Percentiles rank a stretch among this genome's conserved stretches.
Evolutionary conservation across 2,888 invertebrate species (phyloP).

Genomic region (Acleris literana): DNA sequence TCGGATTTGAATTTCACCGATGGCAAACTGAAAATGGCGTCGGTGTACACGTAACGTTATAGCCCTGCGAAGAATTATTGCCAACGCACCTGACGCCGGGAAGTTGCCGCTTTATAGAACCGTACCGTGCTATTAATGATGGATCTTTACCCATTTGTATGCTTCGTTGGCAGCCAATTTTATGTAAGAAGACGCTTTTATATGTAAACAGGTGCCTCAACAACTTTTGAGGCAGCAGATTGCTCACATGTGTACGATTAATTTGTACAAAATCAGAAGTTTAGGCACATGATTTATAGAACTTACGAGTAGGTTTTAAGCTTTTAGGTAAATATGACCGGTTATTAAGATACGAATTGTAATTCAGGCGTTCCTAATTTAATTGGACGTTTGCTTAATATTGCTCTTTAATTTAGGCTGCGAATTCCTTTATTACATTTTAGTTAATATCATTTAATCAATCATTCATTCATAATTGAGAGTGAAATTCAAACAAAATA

Average conservation of each 20-base stretch:
- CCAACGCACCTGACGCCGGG: conserved; percentile 54
- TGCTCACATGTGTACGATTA: neutral
- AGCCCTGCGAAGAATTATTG: conserved; percentile 55
- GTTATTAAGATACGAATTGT: too few relatives aligned
- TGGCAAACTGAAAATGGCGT: conserved; percentile 38
- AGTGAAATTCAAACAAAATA: too few relatives aligned
- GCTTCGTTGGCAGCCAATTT: conserved; percentile 24
- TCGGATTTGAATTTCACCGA: conserved; percentile 1
- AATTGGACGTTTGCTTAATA: too few relatives aligned
- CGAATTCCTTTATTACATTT: too few relatives aligned
- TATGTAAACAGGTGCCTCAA: conserved; percentile 9
- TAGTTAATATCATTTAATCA: too few relatives aligned
- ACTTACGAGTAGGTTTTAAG: too few relatives aligned
- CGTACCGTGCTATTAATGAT: conserved; percentile 48
- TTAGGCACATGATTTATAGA: too few relatives aligned
- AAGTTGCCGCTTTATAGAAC: conserved; percentile 53
- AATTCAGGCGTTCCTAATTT: too few relatives aligned
- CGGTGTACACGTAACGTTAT: conserved; percentile 45
- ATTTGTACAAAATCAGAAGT: too few relatives aligned
- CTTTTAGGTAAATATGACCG: too few relatives aligned
- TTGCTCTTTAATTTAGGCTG: too few relatives aligned
- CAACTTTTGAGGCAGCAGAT: neutral
- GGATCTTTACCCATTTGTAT: conserved; percentile 35
- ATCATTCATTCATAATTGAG: too few relatives aligned
- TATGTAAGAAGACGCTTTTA: conserved; percentile 7